phyloP scores from a whole-genome alignment of 2,113 vertebrate species.

The Elachura formosa region DNA sequence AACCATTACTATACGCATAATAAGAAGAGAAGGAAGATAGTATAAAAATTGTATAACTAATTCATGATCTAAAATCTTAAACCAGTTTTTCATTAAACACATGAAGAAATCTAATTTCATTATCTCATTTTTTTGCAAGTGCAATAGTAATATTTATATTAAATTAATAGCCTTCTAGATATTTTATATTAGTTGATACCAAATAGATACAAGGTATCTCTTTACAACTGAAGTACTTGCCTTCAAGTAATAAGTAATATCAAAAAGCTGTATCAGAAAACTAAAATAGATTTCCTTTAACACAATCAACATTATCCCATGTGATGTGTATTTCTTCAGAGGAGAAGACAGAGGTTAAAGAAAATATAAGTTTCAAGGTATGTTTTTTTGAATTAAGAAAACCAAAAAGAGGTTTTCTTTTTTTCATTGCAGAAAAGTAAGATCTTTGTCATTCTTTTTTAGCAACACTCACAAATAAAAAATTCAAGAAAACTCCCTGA shows the following conservation, averaged over 20 bases:
- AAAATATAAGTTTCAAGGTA: neutral
- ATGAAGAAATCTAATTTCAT: neutral
- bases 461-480: neutral
- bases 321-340: accelerated
- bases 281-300: neutral
- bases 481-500: neutral
- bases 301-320: neutral
- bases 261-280: too few species aligned
- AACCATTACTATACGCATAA: neutral
- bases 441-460: neutral
- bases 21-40: neutral
- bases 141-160: neutral
- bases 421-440: neutral
- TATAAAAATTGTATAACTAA: neutral
- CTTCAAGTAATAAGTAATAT: neutral
- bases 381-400: neutral
- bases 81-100: neutral
- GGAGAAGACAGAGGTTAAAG: neutral
- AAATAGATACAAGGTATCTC: neutral
- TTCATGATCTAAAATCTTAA: neutral
- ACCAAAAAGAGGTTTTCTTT: neutral
- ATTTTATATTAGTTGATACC: neutral
- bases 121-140: neutral
- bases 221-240: neutral
- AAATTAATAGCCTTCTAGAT: neutral